Conservation (phyloP, 2,113 vertebrate species). For the Strigops habroptila region DNA sequence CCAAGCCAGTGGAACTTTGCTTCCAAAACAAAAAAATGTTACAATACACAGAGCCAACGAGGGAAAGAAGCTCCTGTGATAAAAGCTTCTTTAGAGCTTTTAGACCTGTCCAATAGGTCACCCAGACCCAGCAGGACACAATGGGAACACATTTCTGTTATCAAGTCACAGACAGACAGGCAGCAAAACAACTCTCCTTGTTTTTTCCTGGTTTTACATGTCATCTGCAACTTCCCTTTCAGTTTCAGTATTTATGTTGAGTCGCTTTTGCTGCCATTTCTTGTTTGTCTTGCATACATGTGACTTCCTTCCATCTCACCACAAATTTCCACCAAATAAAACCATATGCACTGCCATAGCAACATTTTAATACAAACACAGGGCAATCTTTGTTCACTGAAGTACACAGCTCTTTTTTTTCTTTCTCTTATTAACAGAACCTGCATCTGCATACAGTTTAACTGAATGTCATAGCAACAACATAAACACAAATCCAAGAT, state of each 20-base stretch:
- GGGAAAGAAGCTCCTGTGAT: not conserved
- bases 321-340: conserved; percentile 73
- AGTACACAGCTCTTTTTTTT: conserved; percentile 54
- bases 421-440: conserved; percentile 57
- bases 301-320: conserved; percentile 59
- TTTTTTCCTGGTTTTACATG: not conserved
- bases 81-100: not conserved
- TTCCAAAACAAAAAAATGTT: not conserved
- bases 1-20: not conserved
- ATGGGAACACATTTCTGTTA: not conserved
- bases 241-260: conserved; percentile 34
- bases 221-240: not conserved
- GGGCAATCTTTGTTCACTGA: conserved; percentile 64
- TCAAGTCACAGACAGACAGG: not conserved
- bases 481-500: conserved; percentile 62
- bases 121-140: not conserved
- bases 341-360: conserved; percentile 76
- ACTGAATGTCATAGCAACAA: conserved; percentile 71
- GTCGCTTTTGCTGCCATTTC: conserved; percentile 31
- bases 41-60: not conserved
- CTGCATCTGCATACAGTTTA: conserved; percentile 71
- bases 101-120: not conserved
- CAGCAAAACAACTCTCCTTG: not conserved
- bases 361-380: conserved; percentile 76
- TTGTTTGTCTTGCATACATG: conserved; percentile 56